Conservation (phyloP, 2,888 invertebrate species). For the Thelaira solivaga region DNA sequence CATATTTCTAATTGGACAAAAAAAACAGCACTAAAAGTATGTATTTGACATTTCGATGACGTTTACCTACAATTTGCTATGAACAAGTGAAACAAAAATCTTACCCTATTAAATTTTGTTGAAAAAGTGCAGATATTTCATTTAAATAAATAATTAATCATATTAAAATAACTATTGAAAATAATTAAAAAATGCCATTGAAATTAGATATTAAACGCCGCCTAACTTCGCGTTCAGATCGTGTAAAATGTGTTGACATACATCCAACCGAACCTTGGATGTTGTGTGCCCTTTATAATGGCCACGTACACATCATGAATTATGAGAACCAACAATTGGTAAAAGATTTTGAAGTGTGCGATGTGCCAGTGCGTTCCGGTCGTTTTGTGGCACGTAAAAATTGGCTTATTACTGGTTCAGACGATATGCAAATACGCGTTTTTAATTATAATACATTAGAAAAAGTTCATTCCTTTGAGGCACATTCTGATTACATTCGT, state of each 20-base stretch:
- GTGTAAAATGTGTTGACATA: slow-evolving; percentile 98
- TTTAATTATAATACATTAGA: slow-evolving; percentile 99
- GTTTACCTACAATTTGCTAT: slow-evolving; percentile 44
- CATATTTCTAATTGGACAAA: neutral
- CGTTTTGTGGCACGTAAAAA: slow-evolving; percentile 98
- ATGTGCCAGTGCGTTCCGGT: slow-evolving; percentile 96
- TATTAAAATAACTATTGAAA: neutral
- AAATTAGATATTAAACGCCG: slow-evolving; percentile 98
- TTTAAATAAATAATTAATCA: slow-evolving; percentile 9
- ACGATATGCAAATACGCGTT: slow-evolving; percentile 95
- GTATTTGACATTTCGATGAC: slow-evolving; percentile 55
- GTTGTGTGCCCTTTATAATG: slow-evolving; percentile 98
- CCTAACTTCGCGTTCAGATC: slow-evolving; percentile 97
- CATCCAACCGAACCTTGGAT: slow-evolving; percentile 99
- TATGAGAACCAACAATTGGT: slow-evolving; percentile 95
- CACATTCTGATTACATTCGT: slow-evolving; percentile 98
- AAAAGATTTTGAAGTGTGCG: slow-evolving; percentile 95
- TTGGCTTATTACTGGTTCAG: slow-evolving; percentile 98
- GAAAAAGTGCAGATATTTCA: slow-evolving; percentile 38
- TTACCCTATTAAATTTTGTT: slow-evolving; percentile 13
- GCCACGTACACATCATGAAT: slow-evolving; percentile 99
- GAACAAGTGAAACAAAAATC: slow-evolving; percentile 39
- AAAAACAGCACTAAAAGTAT: slow-evolving; percentile 2
- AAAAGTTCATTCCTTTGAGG: slow-evolving; percentile 96
- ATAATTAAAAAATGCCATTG: slow-evolving; percentile 82